phyloP scores from a whole-genome alignment of 1,140 invertebrate genomes.

The Lanistes nyassanus region DNA sequence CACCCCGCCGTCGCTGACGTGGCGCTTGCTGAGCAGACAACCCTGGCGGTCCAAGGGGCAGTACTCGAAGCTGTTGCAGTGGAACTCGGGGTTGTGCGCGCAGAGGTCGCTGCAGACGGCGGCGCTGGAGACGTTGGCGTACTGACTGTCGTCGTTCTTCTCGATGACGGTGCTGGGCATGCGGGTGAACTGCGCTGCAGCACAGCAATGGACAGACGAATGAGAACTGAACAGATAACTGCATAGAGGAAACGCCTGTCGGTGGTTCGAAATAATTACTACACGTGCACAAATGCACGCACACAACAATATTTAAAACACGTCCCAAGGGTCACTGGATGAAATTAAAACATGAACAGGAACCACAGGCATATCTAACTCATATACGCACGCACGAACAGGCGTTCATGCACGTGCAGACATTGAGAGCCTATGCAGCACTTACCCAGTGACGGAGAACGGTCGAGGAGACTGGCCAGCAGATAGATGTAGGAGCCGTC shows the following conservation, averaged over 20 bases:
- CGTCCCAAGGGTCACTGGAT: neutral
- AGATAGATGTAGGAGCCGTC: constrained; percentile 50
- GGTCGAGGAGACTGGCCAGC: constrained; percentile 40
- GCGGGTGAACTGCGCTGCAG: constrained; percentile 48
- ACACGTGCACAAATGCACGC: constrained; percentile 1
- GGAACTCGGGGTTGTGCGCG: constrained; percentile 37
- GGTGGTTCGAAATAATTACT: neutral
- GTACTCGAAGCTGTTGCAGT: constrained; percentile 52
- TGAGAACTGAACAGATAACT: neutral
- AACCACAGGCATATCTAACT: neutral
- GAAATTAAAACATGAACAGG: neutral
- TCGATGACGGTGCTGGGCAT: constrained; percentile 36
- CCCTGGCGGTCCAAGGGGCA: constrained; percentile 34
- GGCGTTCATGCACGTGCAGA: neutral
- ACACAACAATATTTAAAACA: neutral
- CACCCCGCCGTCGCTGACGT: constrained; percentile 41
- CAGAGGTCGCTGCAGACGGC: constrained; percentile 46
- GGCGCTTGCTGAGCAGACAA: constrained; percentile 44
- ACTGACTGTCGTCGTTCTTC: constrained; percentile 31
- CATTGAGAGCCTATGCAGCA: neutral
- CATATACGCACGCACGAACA: neutral
- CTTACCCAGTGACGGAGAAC: constrained; percentile 43
- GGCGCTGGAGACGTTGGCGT: constrained; percentile 25
- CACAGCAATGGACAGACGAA: neutral
- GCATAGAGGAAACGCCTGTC: neutral